These are phyloP conservation scores for Cepaea hortensis DNA, from an alignment of 2,888 invertebrate genomes.

Conservation along the genomic window DNA sequence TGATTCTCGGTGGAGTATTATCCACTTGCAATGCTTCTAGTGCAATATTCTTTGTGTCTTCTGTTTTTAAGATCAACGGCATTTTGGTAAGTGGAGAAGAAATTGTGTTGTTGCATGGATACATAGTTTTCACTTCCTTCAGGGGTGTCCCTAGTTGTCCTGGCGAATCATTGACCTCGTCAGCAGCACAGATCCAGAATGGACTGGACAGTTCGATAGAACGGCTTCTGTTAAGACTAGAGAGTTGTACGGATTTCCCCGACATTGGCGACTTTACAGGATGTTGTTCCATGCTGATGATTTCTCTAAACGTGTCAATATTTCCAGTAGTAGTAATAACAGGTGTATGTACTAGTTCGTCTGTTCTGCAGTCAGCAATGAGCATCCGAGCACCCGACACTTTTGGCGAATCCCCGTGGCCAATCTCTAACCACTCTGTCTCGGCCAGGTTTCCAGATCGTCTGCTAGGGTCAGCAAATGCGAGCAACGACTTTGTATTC, in stretches of 20 bases:
- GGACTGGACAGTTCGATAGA: too few relatives aligned
- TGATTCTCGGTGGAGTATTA: constrained; percentile 1
- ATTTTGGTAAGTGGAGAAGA: too few relatives aligned
- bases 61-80: too few relatives aligned
- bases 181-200: too few relatives aligned
- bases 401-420: too few relatives aligned
- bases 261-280: neutral
- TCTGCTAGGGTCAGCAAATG: neutral
- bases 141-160: too few relatives aligned
- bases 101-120: too few relatives aligned
- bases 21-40: neutral
- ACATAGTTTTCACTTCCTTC: too few relatives aligned
- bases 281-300: neutral
- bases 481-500: neutral
- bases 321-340: neutral
- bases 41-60: too few relatives aligned
- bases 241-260: neutral
- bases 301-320: neutral
- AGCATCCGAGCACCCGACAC: too few relatives aligned
- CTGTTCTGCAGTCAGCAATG: neutral
- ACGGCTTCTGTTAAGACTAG: neutral
- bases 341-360: too few relatives aligned
- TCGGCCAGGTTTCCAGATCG: neutral
- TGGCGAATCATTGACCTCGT: too few relatives aligned
- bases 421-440: neutral